Evolutionary conservation across 2,113 vertebrate genomes (phyloP).

Genomic region (Eubucco bourcierii): DNA sequence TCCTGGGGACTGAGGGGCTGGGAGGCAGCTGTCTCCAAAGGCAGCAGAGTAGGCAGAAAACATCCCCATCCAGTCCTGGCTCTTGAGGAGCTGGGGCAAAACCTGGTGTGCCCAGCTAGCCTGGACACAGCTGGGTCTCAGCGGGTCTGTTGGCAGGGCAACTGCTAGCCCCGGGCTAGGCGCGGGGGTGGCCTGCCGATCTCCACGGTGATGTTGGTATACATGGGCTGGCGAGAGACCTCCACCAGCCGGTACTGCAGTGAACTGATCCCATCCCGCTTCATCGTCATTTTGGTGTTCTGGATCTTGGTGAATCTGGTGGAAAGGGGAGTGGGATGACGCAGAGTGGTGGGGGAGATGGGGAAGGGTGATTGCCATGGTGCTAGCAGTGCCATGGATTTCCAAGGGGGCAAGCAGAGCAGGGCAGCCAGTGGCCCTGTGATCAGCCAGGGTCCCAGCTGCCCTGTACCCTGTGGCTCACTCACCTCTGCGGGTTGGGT

Average conservation of each 20-base stretch:
- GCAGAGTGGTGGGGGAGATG: no score
- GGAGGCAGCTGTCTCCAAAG: slow-evolving; percentile 37
- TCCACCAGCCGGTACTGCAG: slow-evolving; percentile 90
- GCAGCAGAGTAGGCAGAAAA: slow-evolving; percentile 63
- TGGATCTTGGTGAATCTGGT: slow-evolving; percentile 97
- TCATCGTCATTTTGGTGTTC: slow-evolving; percentile 99
- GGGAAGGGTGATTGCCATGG: neutral
- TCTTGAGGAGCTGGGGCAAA: neutral
- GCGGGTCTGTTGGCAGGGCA: neutral
- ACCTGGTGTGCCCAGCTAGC: neutral
- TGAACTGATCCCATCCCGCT: slow-evolving; percentile 92
- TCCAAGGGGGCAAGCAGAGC: neutral
- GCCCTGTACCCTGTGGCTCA: slow-evolving; percentile 38
- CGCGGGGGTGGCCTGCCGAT: slow-evolving; percentile 91
- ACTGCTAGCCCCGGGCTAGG: slow-evolving; percentile 83
- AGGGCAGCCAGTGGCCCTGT: neutral
- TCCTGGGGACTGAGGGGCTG: slow-evolving; percentile 22
- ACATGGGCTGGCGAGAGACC: slow-evolving; percentile 87
- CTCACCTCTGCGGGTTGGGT: slow-evolving; percentile 98
- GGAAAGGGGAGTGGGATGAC: neutral
- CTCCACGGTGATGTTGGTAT: slow-evolving; percentile 97
- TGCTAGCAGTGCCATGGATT: neutral
- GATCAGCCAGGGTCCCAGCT: accelerated
- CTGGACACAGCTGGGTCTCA: neutral
- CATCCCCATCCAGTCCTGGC: slow-evolving; percentile 26